These are phyloP conservation scores for Oreochromis spilurus DNA, from an alignment of 2,113 vertebrate genomes.

Conservation along the genomic window DNA sequence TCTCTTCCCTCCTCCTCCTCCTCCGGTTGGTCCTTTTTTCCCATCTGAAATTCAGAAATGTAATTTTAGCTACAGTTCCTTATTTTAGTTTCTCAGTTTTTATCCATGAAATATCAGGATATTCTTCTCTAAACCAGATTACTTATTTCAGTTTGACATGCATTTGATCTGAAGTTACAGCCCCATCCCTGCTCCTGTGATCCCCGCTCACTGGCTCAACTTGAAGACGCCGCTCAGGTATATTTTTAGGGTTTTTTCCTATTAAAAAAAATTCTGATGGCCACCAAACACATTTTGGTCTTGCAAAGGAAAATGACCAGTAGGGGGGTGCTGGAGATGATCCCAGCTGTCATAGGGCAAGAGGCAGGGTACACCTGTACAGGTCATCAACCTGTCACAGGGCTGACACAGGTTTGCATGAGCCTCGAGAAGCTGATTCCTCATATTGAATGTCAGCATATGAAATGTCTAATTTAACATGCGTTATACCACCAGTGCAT, in stretches of 20 bases:
- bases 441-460: not conserved
- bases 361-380: not conserved
- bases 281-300: not conserved
- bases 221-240: rapidly evolving
- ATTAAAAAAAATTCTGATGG: not conserved
- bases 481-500: not conserved
- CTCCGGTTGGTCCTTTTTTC: slow-evolving; percentile 18
- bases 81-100: not conserved
- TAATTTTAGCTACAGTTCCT: not conserved
- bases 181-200: not conserved
- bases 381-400: not conserved
- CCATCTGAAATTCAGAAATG: slow-evolving; percentile 38
- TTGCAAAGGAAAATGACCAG: rapidly evolving
- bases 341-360: not conserved
- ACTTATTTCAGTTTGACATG: not conserved
- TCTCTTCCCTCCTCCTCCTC: slow-evolving; percentile 7
- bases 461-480: not conserved
- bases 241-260: not conserved
- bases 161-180: not conserved
- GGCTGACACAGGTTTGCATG: not conserved
- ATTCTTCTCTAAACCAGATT: not conserved
- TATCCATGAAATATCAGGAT: not conserved
- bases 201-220: not conserved
- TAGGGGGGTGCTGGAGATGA: not conserved
- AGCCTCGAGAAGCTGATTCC: not conserved